These are phyloP conservation scores for Hirudo medicinalis DNA, from an alignment of 1,140 invertebrate species.

Conservation along the genomic window DNA sequence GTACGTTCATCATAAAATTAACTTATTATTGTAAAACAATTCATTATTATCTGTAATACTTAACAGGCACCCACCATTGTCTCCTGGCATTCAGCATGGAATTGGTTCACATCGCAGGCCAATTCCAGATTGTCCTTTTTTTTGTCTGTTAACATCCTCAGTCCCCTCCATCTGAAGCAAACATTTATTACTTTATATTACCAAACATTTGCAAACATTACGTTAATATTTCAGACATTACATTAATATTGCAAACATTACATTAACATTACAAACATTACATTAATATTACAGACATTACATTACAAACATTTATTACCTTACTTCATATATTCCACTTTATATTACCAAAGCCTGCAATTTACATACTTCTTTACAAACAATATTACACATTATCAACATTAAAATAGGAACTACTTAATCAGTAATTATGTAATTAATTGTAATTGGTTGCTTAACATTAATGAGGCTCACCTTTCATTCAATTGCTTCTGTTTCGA, in stretches of 20 bases:
- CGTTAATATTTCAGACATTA: too few species aligned
- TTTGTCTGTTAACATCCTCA: conserved; percentile 75
- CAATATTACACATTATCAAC: too few species aligned
- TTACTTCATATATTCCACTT: background rate
- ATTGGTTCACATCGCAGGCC: conserved; percentile 93
- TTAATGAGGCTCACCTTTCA: conserved; percentile 32
- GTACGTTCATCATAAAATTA: background rate
- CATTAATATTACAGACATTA: too few species aligned
- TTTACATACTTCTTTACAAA: too few species aligned
- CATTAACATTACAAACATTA: too few species aligned
- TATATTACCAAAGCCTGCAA: background rate
- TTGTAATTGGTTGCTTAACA: too few species aligned
- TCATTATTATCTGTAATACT: background rate
- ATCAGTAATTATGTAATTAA: too few species aligned
- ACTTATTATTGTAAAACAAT: conserved; percentile 24
- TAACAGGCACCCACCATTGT: conserved; percentile 51
- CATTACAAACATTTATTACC: too few species aligned
- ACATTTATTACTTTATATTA: background rate
- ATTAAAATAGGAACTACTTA: too few species aligned
- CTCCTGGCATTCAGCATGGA: conserved; percentile 98
- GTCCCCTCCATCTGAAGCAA: conserved; percentile 44
- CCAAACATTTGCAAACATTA: too few species aligned
- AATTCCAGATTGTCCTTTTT: conserved; percentile 87
- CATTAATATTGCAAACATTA: too few species aligned
- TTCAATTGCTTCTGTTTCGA: conserved; percentile 67